Conservation (phyloP, 2,797 vertebrate genomes). For the Benthosema pterotum region DNA sequence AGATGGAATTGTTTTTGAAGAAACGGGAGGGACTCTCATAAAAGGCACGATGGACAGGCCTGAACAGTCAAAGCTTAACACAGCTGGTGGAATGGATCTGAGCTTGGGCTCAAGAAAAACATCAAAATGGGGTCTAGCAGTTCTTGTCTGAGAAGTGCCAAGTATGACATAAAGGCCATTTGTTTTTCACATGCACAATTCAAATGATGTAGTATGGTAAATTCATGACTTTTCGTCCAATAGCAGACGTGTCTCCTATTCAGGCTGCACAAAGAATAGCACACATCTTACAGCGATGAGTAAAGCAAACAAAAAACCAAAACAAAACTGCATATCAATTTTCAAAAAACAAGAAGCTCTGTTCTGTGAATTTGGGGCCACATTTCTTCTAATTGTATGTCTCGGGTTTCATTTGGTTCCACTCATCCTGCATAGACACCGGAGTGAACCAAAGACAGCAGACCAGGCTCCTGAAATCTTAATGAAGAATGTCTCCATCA, state of each 20-base stretch:
- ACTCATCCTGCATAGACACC: constrained; percentile 52
- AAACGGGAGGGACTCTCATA: constrained; percentile 45
- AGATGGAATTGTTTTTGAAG: constrained; percentile 40
- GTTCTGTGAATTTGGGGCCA: constrained; percentile 19
- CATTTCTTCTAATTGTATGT: constrained; percentile 48
- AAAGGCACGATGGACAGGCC: constrained; percentile 61
- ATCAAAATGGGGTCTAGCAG: constrained; percentile 53
- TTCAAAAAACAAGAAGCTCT: constrained; percentile 10
- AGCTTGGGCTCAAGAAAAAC: constrained; percentile 56
- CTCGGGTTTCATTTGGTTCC: constrained; percentile 69
- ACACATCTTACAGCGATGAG: background rate
- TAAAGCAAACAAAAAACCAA: constrained; percentile 24
- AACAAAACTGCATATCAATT: constrained; percentile 7
- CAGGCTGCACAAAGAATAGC: constrained; percentile 2
- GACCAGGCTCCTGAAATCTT: constrained; percentile 53
- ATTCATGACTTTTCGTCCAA: constrained; percentile 23
- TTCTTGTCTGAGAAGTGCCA: constrained; percentile 47
- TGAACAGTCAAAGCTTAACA: constrained; percentile 41
- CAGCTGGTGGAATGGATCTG: constrained; percentile 70
- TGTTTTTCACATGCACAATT: constrained; percentile 60
- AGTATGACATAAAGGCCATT: constrained; percentile 69
- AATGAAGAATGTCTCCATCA: constrained; percentile 73
- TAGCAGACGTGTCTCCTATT: background rate
- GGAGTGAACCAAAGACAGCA: constrained; percentile 52
- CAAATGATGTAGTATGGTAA: constrained; percentile 17